A percentile compares a stretch with the other conserved stretches of the same genome.
Conservation (phyloP, 2,113 vertebrate species). For the Perccottus glenii region DNA sequence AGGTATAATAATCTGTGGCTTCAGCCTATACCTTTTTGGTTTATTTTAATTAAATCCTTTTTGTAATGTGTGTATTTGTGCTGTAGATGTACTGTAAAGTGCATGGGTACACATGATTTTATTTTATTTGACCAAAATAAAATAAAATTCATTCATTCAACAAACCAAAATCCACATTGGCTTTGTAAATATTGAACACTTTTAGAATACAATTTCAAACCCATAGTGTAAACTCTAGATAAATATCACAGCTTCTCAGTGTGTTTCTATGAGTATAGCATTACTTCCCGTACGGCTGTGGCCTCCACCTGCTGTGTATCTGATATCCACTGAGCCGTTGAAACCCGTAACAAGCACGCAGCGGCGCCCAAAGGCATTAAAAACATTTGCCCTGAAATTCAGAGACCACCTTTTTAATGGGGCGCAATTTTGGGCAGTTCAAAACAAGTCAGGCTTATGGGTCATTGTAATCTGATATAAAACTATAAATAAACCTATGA, state of each 20-base stretch:
- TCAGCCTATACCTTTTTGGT: too few relatives aligned
- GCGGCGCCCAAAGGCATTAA: slow-evolving; percentile 25
- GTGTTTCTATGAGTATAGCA: neutral
- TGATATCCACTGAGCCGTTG: slow-evolving; percentile 47
- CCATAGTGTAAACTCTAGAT: neutral
- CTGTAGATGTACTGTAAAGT: too few relatives aligned
- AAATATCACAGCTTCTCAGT: neutral
- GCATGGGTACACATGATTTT: too few relatives aligned
- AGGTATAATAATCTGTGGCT: too few relatives aligned
- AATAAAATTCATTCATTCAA: too few relatives aligned
- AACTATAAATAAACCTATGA: neutral
- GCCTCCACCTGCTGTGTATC: slow-evolving; percentile 57
- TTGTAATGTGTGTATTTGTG: too few relatives aligned
- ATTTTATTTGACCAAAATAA: too few relatives aligned
- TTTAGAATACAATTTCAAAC: too few relatives aligned
- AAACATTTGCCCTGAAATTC: slow-evolving; percentile 11
- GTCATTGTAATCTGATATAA: neutral
- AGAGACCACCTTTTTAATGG: slow-evolving; percentile 11
- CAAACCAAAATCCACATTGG: too few relatives aligned
- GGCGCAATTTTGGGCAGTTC: neutral
- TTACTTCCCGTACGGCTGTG: slow-evolving; percentile 29
- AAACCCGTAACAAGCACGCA: slow-evolving; percentile 31
- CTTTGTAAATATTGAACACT: too few relatives aligned
- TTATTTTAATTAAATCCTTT: too few relatives aligned
- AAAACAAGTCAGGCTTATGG: neutral